Conservation (phyloP, 2,888 invertebrate genomes). For the Microctonus hyperodae region DNA sequence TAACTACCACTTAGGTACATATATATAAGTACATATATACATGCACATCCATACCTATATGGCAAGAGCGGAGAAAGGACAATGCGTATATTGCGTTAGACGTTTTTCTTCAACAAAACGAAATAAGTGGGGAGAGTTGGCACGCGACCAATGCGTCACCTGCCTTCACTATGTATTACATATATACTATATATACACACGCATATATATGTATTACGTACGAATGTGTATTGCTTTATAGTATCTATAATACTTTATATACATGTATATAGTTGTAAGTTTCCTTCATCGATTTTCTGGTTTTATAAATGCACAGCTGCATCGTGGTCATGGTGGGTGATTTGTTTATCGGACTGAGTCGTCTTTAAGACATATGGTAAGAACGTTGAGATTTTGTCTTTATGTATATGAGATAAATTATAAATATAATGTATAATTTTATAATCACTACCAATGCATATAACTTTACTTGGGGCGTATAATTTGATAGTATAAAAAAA, state of each 20-base stretch:
- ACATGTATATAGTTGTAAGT: slow-evolving; percentile 22
- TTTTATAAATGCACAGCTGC: slow-evolving; percentile 50
- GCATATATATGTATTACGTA: slow-evolving; percentile 23
- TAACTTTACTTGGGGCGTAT: no score
- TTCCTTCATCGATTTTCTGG: slow-evolving; percentile 51
- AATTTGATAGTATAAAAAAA: no score
- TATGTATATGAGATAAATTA: slow-evolving; percentile 16
- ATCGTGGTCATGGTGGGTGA: slow-evolving; percentile 48
- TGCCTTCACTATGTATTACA: no score
- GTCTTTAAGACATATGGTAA: slow-evolving; percentile 52
- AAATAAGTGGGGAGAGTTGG: slow-evolving; percentile 52
- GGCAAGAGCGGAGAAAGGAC: slow-evolving; percentile 36
- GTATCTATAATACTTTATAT: slow-evolving; percentile 10
- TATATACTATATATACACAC: background rate
- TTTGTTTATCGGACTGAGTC: slow-evolving; percentile 53
- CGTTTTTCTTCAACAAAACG: slow-evolving; percentile 55
- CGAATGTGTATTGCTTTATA: slow-evolving; percentile 45
- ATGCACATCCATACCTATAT: no score
- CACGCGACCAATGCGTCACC: slow-evolving; percentile 63
- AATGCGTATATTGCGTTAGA: slow-evolving; percentile 53
- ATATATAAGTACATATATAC: no score
- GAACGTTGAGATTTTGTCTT: slow-evolving; percentile 55
- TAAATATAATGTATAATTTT: slow-evolving; percentile 10
- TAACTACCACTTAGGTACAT: no score
- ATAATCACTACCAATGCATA: slow-evolving; percentile 17